Evolutionary conservation across 2,113 vertebrate species (phyloP).

Genomic region (Octodon degus): DNA sequence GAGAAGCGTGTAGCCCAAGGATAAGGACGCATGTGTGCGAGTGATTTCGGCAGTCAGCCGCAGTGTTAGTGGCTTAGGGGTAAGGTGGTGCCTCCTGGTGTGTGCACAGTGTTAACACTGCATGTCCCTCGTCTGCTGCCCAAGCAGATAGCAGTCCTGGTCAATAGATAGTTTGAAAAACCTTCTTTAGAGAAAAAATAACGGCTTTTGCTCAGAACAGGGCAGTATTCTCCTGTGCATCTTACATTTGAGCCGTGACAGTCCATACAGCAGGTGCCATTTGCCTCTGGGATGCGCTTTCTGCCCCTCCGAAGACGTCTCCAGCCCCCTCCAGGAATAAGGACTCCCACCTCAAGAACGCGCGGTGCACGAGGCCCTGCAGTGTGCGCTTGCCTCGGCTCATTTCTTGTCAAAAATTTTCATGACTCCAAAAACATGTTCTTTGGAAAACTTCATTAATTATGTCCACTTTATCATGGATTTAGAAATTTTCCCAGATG

Average conservation of each 20-base stretch:
- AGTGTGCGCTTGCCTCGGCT: slow-evolving; percentile 52
- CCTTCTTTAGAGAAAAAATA: slow-evolving; percentile 34
- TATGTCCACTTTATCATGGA: slow-evolving; percentile 64
- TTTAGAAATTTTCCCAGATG: slow-evolving; percentile 72
- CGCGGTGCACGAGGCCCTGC: background rate
- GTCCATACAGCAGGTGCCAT: background rate
- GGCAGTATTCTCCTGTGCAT: slow-evolving; percentile 53
- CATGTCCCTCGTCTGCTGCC: slow-evolving; percentile 28
- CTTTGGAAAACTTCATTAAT: slow-evolving; percentile 67
- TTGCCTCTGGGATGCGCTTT: background rate
- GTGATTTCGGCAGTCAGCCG: background rate
- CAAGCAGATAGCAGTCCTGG: slow-evolving; percentile 32
- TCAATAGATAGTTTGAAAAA: slow-evolving; percentile 65
- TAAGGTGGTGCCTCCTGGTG: background rate
- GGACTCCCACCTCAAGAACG: slow-evolving; percentile 60
- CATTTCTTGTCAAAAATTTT: slow-evolving; percentile 67
- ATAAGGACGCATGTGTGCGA: background rate
- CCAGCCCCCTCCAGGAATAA: slow-evolving; percentile 53
- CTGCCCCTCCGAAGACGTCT: slow-evolving; percentile 42
- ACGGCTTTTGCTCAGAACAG: background rate
- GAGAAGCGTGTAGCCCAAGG: slow-evolving; percentile 30
- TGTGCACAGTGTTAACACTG: background rate
- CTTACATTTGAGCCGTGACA: slow-evolving; percentile 3
- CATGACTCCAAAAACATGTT: slow-evolving; percentile 49
- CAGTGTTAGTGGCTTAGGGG: background rate